Evolutionary conservation across 2,888 invertebrate genomes (phyloP), one percentile per base, ranked within the genome.

Genomic region (Pseudococcus jackbeardsleyi): DNA sequence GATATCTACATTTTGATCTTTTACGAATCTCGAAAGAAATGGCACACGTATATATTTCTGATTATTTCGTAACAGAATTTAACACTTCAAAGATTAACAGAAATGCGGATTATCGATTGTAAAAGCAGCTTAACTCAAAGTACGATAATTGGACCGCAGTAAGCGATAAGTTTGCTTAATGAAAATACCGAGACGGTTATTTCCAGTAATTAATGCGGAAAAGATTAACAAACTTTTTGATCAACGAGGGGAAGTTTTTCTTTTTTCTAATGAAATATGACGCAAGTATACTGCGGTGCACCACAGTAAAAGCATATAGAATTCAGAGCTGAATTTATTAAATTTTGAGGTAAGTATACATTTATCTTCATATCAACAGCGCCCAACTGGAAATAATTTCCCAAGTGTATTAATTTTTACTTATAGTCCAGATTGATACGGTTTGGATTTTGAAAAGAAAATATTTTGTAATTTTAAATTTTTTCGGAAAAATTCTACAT

Each of bases 61-160:
- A 72, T 72, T 1, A 72, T 72, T 72, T 72, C 17, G 0, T 72
- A 72, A 72, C 72, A 33, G 33, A 72, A 72, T 72, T 33, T 72
- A 72, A 72, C 72, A 72, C 72, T 72, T 72, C 15, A 72, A 72
- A 72, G 72, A 72, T 72, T 72, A 72, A 72, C 72, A 33, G 72
- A 72, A 72, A 72, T 72, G 72, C 72, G 72, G 72, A 72, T 72
- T 72, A 72, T 72, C 72, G 72, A 72, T 72, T 72, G 72, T 33
- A 33, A 33, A 72, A 33, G 72, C 72, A 72, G 72, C 72, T 72
- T 72, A 72, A 72, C 72, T 72, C 72, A 33, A 72, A 72, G 72
- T 72, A 72, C 72, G 33, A 72, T 72, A 72, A 72, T 72, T 72
- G 33, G 8, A 72, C 72, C 72, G 17, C 72, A 72, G 72, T 72